Percentiles rank a stretch among this genome's conserved stretches.
Conservation (phyloP, 1,140 invertebrate species). For the Cephus cinctus region DNA sequence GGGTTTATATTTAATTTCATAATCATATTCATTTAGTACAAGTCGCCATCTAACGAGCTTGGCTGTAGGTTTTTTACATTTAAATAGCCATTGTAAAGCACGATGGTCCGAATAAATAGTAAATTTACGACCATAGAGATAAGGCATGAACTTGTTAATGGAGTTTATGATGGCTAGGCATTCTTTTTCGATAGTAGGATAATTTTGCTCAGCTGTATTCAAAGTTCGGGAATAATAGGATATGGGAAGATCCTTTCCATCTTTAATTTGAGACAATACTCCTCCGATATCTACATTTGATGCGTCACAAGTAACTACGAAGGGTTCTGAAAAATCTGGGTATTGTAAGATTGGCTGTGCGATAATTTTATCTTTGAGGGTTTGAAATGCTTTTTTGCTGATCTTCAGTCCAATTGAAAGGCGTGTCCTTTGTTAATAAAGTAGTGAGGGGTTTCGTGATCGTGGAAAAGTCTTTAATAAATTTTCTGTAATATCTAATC, state of each 20-base stretch:
- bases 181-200: slow-evolving; percentile 13
- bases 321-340: not conserved
- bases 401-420: not conserved
- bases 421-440: slow-evolving; percentile 30
- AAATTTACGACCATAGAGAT: too few species aligned
- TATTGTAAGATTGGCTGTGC: not conserved
- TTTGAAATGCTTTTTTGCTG: slow-evolving; percentile 1
- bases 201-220: slow-evolving; percentile 20
- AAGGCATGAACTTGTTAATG: too few species aligned
- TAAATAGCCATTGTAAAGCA: slow-evolving; percentile 49
- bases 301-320: not conserved
- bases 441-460: slow-evolving; percentile 33
- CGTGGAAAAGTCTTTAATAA: slow-evolving; percentile 28
- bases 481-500: slow-evolving; percentile 27
- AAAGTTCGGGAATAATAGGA: slow-evolving; percentile 9
- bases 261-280: not conserved
- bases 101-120: slow-evolving; percentile 39
- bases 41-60: slow-evolving; percentile 51
- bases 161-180: slow-evolving; percentile 7
- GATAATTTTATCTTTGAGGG: not conserved
- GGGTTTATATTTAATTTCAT: slow-evolving; percentile 48
- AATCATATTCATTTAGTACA: slow-evolving; percentile 49
- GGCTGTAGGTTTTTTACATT: slow-evolving; percentile 44
- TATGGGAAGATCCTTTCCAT: slow-evolving; percentile 6
- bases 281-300: not conserved